Conservation (phyloP, 1,140 invertebrate genomes). For the Diachasma alloeum region DNA sequence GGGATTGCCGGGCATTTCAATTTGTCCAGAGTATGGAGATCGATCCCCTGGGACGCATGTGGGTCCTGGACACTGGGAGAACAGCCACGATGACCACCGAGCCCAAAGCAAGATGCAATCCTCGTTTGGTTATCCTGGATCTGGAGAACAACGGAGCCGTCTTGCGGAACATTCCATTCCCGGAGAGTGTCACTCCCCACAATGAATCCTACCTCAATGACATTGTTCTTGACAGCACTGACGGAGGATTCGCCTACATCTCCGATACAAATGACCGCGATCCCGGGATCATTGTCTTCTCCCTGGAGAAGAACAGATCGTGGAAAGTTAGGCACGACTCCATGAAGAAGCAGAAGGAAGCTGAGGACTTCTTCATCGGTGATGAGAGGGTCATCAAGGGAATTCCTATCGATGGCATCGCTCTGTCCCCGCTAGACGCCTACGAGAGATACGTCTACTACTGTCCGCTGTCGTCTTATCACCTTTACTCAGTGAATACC, state of each 20-base stretch:
- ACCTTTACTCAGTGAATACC: constrained; percentile 70
- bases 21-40: constrained; percentile 77
- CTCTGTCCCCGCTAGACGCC: constrained; percentile 68
- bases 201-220: constrained; percentile 71
- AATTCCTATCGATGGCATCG: constrained; percentile 73
- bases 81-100: constrained; percentile 63
- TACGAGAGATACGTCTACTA: constrained; percentile 70
- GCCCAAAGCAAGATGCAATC: constrained; percentile 66
- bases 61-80: constrained; percentile 75
- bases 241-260: constrained; percentile 75
- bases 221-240: constrained; percentile 73
- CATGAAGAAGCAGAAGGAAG: constrained; percentile 69
- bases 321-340: constrained; percentile 75
- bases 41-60: constrained; percentile 73
- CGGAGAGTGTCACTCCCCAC: constrained; percentile 62
- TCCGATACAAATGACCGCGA: constrained; percentile 72
- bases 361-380: constrained; percentile 68
- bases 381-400: constrained; percentile 64
- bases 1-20: constrained; percentile 71
- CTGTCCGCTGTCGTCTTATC: constrained; percentile 70
- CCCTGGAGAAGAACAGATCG: constrained; percentile 67
- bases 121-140: constrained; percentile 74
- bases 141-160: constrained; percentile 68
- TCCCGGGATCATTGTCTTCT: constrained; percentile 77
- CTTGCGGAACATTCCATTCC: constrained; percentile 67